These are phyloP conservation scores for Percina caprodes DNA, from an alignment of 2,113 vertebrate genomes.

Conservation along the genomic window DNA sequence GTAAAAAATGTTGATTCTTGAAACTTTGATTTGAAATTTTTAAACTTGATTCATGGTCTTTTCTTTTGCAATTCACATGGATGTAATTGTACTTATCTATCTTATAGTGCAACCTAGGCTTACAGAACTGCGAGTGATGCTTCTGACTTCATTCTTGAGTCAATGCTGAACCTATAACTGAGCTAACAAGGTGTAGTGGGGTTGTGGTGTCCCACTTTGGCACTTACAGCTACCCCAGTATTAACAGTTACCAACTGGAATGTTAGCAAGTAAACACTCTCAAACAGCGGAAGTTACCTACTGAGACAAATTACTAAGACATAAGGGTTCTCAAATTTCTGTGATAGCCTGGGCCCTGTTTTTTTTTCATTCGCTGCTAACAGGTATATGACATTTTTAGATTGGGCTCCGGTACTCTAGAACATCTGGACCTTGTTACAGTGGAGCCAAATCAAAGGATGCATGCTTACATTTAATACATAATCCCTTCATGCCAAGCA, in stretches of 20 bases:
- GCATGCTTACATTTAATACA: conserved; percentile 78
- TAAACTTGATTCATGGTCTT: background rate
- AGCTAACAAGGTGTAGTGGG: background rate
- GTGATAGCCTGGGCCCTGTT: conserved; percentile 42
- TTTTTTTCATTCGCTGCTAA: conserved; percentile 39
- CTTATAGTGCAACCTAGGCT: background rate
- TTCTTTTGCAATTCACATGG: background rate
- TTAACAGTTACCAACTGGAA: conserved; percentile 71
- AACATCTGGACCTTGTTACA: conserved; percentile 82
- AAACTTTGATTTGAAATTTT: no score
- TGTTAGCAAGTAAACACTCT: conserved; percentile 79
- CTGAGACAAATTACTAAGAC: conserved; percentile 76
- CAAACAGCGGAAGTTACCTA: conserved; percentile 64
- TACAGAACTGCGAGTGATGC: background rate
- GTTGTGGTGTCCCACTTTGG: conserved; percentile 42
- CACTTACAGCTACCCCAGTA: conserved; percentile 47
- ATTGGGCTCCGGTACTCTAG: conserved; percentile 38
- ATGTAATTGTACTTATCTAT: background rate
- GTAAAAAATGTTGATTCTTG: no score
- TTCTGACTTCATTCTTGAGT: conserved; percentile 1
- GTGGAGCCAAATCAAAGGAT: conserved; percentile 71
- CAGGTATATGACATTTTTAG: conserved; percentile 81
- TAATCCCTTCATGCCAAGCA: conserved; percentile 59
- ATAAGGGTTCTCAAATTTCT: conserved; percentile 64
- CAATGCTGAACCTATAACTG: background rate